phyloP scores from a whole-genome alignment of 2,888 invertebrate species.

The Pristionchus entomophagus region DNA sequence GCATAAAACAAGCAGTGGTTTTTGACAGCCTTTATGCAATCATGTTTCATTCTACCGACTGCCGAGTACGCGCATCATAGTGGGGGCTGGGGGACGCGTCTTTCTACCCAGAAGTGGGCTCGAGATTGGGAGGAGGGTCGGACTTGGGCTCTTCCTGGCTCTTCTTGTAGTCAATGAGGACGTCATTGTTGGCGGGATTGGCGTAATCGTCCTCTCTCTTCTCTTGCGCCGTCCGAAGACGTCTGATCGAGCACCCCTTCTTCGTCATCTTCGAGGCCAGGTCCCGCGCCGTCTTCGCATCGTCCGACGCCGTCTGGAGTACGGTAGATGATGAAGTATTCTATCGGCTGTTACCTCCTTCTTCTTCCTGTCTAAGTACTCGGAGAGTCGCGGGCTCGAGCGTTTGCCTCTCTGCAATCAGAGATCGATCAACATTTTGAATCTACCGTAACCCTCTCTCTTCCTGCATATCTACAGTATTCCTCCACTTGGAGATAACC shows the following conservation, averaged over 20 bases:
- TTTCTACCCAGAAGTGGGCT: too few relatives aligned
- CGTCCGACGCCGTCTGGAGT: not conserved
- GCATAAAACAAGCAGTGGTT: not conserved
- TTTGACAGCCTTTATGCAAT: not conserved
- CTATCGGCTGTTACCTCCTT: not conserved
- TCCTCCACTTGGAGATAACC: too few relatives aligned
- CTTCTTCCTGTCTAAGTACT: constrained; percentile 1
- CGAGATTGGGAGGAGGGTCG: not conserved
- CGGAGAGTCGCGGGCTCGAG: not conserved
- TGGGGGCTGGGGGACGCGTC: too few relatives aligned
- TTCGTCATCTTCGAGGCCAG: not conserved
- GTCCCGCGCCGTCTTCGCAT: not conserved
- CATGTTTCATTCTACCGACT: constrained; percentile 3
- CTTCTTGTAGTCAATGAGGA: not conserved
- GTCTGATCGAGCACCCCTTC: not conserved
- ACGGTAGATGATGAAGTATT: not conserved
- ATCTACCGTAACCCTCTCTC: not conserved
- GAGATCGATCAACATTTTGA: not conserved
- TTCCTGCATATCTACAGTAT: not conserved
- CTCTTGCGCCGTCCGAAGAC: not conserved
- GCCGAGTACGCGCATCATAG: not conserved
- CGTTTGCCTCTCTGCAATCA: not conserved
- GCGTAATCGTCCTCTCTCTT: not conserved
- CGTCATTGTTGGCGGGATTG: not conserved
- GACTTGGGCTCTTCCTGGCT: not conserved